phyloP scores from a whole-genome alignment of 2,113 vertebrate species.

The Cephalopterus ornatus region DNA sequence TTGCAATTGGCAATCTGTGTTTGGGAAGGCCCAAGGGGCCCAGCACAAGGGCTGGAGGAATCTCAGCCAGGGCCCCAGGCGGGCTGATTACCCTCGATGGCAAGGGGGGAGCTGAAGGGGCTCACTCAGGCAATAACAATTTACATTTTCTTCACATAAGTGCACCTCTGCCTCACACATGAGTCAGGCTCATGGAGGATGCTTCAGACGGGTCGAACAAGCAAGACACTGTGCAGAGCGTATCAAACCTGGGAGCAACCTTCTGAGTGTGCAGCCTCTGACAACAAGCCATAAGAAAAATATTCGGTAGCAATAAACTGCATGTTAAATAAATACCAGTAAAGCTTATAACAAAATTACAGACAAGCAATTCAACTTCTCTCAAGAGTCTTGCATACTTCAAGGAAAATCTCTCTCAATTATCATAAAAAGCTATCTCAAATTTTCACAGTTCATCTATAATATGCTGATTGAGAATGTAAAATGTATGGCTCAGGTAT shows the following conservation, averaged over 20 bases:
- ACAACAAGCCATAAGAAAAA: slow-evolving; percentile 34
- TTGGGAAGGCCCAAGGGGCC: too few relatives aligned
- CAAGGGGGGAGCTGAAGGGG: background rate
- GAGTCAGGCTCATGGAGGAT: background rate
- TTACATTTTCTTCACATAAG: background rate
- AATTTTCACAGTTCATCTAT: slow-evolving; percentile 76
- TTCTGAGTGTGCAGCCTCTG: background rate
- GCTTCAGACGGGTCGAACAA: background rate
- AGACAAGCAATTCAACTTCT: slow-evolving; percentile 69
- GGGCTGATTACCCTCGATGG: background rate
- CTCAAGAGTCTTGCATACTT: slow-evolving; percentile 68
- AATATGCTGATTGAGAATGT: slow-evolving; percentile 71
- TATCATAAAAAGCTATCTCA: slow-evolving; percentile 74
- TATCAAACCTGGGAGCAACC: background rate
- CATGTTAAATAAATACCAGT: slow-evolving; percentile 71
- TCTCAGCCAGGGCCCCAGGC: background rate
- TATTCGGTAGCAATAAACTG: slow-evolving; percentile 58
- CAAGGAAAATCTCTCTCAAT: slow-evolving; percentile 76
- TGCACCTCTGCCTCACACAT: background rate
- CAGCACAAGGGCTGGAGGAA: background rate
- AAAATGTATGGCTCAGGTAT: slow-evolving; percentile 69
- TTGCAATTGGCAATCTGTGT: background rate
- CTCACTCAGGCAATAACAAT: background rate
- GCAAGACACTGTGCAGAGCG: background rate
- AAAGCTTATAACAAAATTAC: slow-evolving; percentile 75